A percentile compares a stretch with the other conserved stretches of the same genome.
Conservation (phyloP, 1,140 invertebrate genomes). For the Drosophila paulistorum region DNA sequence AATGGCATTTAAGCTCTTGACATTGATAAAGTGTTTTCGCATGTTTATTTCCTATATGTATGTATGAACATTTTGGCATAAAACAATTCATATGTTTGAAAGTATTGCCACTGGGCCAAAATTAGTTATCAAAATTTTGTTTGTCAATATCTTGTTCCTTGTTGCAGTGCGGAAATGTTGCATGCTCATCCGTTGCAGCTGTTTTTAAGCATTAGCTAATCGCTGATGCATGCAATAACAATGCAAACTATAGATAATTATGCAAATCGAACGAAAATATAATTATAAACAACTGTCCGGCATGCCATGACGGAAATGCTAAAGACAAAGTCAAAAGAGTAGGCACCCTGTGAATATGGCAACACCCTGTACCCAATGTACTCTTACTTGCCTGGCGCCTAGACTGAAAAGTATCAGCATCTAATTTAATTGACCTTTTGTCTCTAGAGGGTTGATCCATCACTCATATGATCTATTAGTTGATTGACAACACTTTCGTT, state of each 20-base stretch:
- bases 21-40: conserved; percentile 63
- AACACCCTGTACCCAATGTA: conserved; percentile 9
- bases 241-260: conserved; percentile 43
- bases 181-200: conserved; percentile 46
- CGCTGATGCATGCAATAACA: conserved; percentile 45
- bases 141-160: conserved; percentile 31
- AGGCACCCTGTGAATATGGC: conserved; percentile 29
- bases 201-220: conserved; percentile 32
- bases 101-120: conserved; percentile 37
- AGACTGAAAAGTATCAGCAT: neutral
- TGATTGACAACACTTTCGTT: neutral
- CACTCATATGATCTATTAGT: neutral
- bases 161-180: conserved; percentile 41
- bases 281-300: conserved; percentile 36
- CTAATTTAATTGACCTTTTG: conserved; percentile 75
- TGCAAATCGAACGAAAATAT: conserved; percentile 46
- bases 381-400: conserved; percentile 17
- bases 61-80: conserved; percentile 39
- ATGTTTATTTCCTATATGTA: conserved; percentile 55
- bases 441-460: conserved; percentile 15
- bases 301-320: conserved; percentile 39
- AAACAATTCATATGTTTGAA: conserved; percentile 49
- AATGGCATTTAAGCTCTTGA: conserved; percentile 64
- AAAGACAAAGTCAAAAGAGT: neutral
- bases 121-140: conserved; percentile 6